phyloP scores from a whole-genome alignment of 2,113 vertebrate genomes.

The Orthonyx spaldingii region DNA sequence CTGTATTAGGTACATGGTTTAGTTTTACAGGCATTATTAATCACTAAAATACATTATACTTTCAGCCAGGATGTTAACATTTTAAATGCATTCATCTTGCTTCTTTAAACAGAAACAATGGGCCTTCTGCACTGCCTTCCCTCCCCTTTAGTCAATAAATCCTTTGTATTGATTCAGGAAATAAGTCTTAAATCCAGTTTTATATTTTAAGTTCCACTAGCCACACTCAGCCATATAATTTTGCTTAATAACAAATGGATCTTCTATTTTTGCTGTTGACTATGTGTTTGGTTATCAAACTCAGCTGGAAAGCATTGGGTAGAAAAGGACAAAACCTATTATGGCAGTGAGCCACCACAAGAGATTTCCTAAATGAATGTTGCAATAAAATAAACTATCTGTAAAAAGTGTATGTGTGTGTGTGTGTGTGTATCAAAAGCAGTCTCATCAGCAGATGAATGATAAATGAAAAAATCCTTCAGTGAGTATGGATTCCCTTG shows the following conservation, averaged over 20 bases:
- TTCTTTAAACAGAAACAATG: conserved; percentile 63
- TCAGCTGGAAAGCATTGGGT: conserved; percentile 32
- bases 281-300: conserved; percentile 64
- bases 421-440: conserved; percentile 50
- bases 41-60: conserved; percentile 61
- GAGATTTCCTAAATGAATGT: conserved; percentile 61
- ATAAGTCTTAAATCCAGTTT: conserved; percentile 66
- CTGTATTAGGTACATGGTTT: conserved; percentile 43
- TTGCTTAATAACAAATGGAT: conserved; percentile 64
- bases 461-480: conserved; percentile 66
- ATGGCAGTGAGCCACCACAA: conserved; percentile 29
- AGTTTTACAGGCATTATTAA: conserved; percentile 68
- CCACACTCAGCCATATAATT: conserved; percentile 61
- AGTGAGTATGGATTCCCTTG: conserved; percentile 58
- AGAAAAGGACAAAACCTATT: conserved; percentile 42
- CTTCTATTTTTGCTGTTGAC: conserved; percentile 62
- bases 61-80: conserved; percentile 52
- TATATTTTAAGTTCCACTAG: conserved; percentile 66
- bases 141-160: conserved; percentile 60
- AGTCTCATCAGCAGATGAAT: conserved; percentile 63
- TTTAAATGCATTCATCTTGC: conserved; percentile 71
- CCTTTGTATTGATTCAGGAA: conserved; percentile 68
- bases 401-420: background rate
- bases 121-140: conserved; percentile 47
- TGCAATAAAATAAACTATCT: conserved; percentile 53